Evolutionary conservation across 2,888 invertebrate genomes (phyloP), one percentile per base, ranked within the genome.

Genomic region (Lochmaea crataegi): DNA sequence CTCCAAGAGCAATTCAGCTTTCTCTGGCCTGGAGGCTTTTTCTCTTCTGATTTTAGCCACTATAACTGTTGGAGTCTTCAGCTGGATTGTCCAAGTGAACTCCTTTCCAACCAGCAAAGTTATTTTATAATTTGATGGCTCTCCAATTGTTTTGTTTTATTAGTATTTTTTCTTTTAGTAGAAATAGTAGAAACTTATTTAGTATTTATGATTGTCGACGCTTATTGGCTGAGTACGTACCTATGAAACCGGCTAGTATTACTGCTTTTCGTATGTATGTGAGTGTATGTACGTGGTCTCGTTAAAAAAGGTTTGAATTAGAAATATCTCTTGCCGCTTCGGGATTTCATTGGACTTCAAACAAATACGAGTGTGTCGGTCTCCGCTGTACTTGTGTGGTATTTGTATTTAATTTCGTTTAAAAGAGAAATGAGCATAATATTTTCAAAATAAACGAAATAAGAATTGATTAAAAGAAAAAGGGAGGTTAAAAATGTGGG

Each of bases 231-330:
- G 41, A 63, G 42, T 63, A 38, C 61, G 61, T 18, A 16, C 61
- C 61, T 63, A 41, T 6, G 18, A 38, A 41, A 12, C 32, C 32
- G 42, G 16, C 61, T 42, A 63, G 16, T 42, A 63, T 63, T 42
- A 42, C 42, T 41, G 61, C 61, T 42, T 63, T 63, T 63, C 61
- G 61, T 63, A 63, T 63, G 61, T 68, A 56, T 71, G 53, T 58
- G 68, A 68, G 67, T 73, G 61, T 75, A 64, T 61, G 75, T 76
- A 79, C 79, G 78, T 78, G 78, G 73, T 75, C 72, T 78, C 76
- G 76, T 79, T 79, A 78, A 79, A 78, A 79, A 77, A 76, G 71
- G 77, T 72, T 63, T 63, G 65, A 71, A 71, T 65, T 71, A 63
- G 65, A 58, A 71, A 69, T 63, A 69, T 69, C 61, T 63, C 61